These are phyloP conservation scores for Loris lydekkerianus DNA, from an alignment of 2,797 vertebrate species.

Conservation along the genomic window DNA sequence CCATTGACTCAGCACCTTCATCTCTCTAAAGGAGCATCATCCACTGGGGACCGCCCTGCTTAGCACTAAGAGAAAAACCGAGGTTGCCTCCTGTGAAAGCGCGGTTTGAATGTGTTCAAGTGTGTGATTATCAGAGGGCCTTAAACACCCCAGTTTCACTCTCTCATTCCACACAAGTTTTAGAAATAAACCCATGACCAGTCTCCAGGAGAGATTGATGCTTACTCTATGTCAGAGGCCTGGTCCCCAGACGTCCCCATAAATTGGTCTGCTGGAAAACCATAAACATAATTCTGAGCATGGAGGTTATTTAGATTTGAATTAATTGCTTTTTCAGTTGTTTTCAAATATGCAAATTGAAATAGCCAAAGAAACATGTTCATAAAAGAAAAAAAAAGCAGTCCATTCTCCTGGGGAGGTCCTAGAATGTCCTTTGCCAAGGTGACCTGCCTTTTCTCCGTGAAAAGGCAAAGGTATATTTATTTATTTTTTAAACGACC, in stretches of 20 bases:
- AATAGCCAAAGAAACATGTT: slow-evolving; percentile 66
- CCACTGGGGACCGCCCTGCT: slow-evolving; percentile 74
- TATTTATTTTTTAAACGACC: neutral
- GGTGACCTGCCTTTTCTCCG: slow-evolving; percentile 58
- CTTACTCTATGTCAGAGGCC: slow-evolving; percentile 81
- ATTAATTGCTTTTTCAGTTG: slow-evolving; percentile 84
- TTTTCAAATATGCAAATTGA: slow-evolving; percentile 84
- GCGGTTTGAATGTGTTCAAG: slow-evolving; percentile 82
- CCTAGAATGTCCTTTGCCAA: slow-evolving; percentile 56
- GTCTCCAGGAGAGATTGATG: slow-evolving; percentile 71
- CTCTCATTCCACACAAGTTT: slow-evolving; percentile 72
- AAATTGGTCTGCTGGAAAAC: slow-evolving; percentile 82
- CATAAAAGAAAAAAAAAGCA: slow-evolving; percentile 14
- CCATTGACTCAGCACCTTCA: slow-evolving; percentile 77
- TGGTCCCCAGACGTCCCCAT: slow-evolving; percentile 79
- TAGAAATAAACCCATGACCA: slow-evolving; percentile 72
- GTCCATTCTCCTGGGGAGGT: slow-evolving; percentile 5
- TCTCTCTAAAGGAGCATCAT: slow-evolving; percentile 76
- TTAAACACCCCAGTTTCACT: slow-evolving; percentile 80
- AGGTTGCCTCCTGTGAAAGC: slow-evolving; percentile 76
- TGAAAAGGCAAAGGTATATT: neutral
- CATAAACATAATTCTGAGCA: slow-evolving; percentile 85
- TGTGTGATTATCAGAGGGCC: slow-evolving; percentile 81
- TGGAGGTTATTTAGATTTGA: slow-evolving; percentile 81
- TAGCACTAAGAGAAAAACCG: slow-evolving; percentile 78